These are phyloP conservation scores for Abramis brama DNA, from an alignment of 2,113 vertebrate species.

Conservation along the genomic window DNA sequence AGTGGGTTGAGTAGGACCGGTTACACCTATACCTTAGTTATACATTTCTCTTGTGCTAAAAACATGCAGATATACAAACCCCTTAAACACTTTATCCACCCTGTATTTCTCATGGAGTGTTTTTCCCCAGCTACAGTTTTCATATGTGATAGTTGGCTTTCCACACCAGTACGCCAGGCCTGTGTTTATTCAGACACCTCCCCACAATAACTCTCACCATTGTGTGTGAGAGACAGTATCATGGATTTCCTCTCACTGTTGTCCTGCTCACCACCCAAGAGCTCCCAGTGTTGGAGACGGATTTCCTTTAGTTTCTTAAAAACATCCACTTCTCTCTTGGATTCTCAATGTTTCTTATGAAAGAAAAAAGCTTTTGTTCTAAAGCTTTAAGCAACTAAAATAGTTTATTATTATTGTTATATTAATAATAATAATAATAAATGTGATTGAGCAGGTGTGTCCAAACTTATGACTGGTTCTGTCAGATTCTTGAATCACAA, in stretches of 20 bases:
- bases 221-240: conserved; percentile 31
- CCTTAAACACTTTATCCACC: neutral
- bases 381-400: too few species aligned
- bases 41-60: neutral
- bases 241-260: neutral
- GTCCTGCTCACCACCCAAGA: neutral
- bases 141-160: conserved; percentile 47
- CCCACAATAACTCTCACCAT: conserved; percentile 37
- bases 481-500: neutral
- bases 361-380: too few species aligned
- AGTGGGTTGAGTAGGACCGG: too few species aligned
- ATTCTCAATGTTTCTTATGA: too few species aligned
- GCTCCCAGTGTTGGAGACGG: neutral
- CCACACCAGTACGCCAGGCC: conserved; percentile 16
- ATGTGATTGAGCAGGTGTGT: too few species aligned
- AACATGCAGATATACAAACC: neutral
- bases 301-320: neutral
- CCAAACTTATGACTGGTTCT: too few species aligned
- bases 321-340: too few species aligned
- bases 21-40: neutral
- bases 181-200: conserved; percentile 51
- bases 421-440: too few species aligned
- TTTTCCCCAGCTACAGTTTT: neutral
- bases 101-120: neutral
- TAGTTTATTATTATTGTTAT: too few species aligned